phyloP scores from a whole-genome alignment of 2,797 vertebrate species.

The Serranus cabrilla region DNA sequence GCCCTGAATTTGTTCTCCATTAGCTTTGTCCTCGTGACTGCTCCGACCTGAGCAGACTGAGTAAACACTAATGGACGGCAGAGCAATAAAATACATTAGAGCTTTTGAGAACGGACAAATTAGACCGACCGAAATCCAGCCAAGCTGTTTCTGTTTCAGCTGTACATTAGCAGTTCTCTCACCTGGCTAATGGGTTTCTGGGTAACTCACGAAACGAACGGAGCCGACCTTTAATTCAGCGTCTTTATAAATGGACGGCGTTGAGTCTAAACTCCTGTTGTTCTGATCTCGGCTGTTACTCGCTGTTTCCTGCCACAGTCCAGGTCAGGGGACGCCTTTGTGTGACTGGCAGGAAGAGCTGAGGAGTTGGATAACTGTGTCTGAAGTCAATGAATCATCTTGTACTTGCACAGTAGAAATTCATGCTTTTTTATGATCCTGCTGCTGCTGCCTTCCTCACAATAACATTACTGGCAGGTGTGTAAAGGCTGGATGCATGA shows the following conservation, averaged over 20 bases:
- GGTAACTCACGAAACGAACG: constrained; percentile 22
- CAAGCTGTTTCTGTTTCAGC: constrained; percentile 21
- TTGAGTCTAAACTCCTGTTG: constrained; percentile 9
- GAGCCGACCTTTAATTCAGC: constrained; percentile 40
- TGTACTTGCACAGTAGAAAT: neutral
- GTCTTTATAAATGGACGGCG: constrained; percentile 15
- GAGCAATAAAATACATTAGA: constrained; percentile 53
- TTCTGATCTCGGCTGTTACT: constrained; percentile 40
- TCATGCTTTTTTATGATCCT: neutral
- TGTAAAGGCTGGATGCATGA: constrained; percentile 18
- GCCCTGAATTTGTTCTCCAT: constrained; percentile 39
- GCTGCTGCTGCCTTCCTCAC: neutral
- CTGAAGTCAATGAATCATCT: too few relatives aligned
- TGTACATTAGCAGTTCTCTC: constrained; percentile 38
- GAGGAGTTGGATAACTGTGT: too few relatives aligned
- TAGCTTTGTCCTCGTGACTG: constrained; percentile 35
- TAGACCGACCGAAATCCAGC: constrained; percentile 24
- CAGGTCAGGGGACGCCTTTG: constrained; percentile 31
- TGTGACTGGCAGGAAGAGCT: neutral
- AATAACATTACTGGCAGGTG: constrained; percentile 20
- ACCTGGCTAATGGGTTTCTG: constrained; percentile 55
- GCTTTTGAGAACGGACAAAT: constrained; percentile 45
- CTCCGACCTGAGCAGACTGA: constrained; percentile 34
- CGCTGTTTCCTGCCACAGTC: constrained; percentile 13
- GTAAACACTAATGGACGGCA: constrained; percentile 50